phyloP scores from a whole-genome alignment of 2,888 invertebrate genomes.

The Agriotes lineatus region DNA sequence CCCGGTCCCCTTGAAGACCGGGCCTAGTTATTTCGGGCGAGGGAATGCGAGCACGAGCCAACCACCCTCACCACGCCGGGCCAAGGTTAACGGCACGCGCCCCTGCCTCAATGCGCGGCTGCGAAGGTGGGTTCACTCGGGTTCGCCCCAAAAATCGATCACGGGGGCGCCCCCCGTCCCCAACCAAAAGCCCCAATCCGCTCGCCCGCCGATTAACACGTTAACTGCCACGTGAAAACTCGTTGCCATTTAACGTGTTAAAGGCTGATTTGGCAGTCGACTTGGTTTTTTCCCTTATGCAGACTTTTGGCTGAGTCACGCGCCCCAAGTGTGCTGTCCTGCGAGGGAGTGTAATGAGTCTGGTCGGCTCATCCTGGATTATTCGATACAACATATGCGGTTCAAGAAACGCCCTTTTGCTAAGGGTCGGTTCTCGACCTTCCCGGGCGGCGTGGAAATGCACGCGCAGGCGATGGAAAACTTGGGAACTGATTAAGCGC shows the following conservation, averaged over 20 bases:
- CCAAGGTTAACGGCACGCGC: conserved; percentile 57
- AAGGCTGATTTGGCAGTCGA: neutral
- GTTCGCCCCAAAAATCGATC: too few relatives aligned
- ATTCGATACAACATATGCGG: conserved; percentile 23
- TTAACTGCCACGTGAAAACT: too few relatives aligned
- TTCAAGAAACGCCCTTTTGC: conserved; percentile 23
- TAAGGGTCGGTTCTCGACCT: neutral
- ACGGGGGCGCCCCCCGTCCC: too few relatives aligned
- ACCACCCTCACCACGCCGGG: conserved; percentile 52
- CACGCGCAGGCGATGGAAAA: too few relatives aligned
- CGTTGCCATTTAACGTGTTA: too few relatives aligned
- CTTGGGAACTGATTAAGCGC: too few relatives aligned
- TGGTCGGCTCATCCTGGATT: conserved; percentile 27
- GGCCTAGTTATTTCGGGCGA: conserved; percentile 46
- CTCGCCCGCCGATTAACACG: too few relatives aligned
- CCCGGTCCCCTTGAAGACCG: conserved; percentile 49
- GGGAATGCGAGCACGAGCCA: conserved; percentile 50
- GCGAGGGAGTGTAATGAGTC: conserved; percentile 20
- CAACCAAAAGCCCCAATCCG: too few relatives aligned
- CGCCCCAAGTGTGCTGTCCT: conserved; percentile 44
- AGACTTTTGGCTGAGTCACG: conserved; percentile 48
- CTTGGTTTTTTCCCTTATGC: conserved; percentile 28
- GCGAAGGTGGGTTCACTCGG: conserved; percentile 27
- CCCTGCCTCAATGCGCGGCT: conserved; percentile 20
- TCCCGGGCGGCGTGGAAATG: too few relatives aligned